Percentiles rank a stretch among this genome's conserved stretches.
Conservation (phyloP, 1,140 invertebrate species). For the Hirudo medicinalis region DNA sequence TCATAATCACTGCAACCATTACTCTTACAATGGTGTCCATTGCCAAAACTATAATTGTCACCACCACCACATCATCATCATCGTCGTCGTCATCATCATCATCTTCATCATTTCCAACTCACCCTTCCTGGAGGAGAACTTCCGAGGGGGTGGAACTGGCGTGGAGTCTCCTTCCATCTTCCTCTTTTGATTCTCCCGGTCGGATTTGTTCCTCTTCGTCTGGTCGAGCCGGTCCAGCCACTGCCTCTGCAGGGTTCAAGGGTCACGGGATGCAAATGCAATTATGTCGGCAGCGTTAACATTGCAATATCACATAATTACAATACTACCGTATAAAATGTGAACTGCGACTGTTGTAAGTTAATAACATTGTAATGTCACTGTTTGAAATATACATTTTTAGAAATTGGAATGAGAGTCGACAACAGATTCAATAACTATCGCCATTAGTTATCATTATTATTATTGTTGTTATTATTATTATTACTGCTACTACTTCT, state of each 20-base stretch:
- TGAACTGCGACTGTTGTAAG: too few species aligned
- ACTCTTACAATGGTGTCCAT: too few species aligned
- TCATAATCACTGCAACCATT: background rate
- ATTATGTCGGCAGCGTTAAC: background rate
- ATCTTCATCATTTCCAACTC: background rate
- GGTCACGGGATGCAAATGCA: background rate
- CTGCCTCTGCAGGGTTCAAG: constrained; percentile 54
- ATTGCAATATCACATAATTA: background rate
- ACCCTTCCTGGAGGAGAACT: background rate
- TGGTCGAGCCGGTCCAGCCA: constrained; percentile 86
- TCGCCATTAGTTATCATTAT: too few species aligned
- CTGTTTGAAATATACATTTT: too few species aligned
- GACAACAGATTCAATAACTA: too few species aligned
- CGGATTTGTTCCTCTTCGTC: constrained; percentile 60
- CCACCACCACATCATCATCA: background rate
- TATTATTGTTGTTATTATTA: too few species aligned
- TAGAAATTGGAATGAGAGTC: too few species aligned
- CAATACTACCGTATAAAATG: too few species aligned
- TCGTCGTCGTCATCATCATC: background rate
- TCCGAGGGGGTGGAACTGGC: constrained; percentile 20
- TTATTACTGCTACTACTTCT: too few species aligned
- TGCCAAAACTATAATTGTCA: background rate
- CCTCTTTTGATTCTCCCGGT: constrained; percentile 47
- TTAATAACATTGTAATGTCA: too few species aligned
- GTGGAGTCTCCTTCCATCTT: constrained; percentile 37